These are phyloP conservation scores for Centroberyx gerrardi DNA, from an alignment of 2,797 vertebrate species.

Conservation along the genomic window DNA sequence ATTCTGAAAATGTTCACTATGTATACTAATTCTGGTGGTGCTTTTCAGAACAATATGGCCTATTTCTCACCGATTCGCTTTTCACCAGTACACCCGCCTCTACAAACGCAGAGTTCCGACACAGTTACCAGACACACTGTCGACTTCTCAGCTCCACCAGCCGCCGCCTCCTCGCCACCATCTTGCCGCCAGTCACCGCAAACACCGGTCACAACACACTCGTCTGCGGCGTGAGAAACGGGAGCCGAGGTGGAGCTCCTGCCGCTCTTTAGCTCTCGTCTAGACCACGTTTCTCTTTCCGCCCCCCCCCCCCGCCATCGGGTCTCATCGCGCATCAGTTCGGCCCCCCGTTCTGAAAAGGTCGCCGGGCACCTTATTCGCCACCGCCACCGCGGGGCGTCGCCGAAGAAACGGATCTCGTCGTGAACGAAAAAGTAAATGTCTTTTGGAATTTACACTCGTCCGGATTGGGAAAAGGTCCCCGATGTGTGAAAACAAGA, in stretches of 20 bases:
- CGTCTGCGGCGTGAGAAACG: neutral
- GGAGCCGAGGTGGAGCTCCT: neutral
- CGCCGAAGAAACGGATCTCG: neutral
- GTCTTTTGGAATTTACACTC: neutral
- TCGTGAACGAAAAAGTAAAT: neutral
- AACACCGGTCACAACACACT: neutral
- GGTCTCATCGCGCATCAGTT: constrained; percentile 72
- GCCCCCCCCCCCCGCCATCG: neutral
- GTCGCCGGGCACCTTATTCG: constrained; percentile 17
- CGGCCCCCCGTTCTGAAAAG: constrained; percentile 89
- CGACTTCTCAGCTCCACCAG: too few species aligned
- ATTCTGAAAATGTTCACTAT: too few species aligned
- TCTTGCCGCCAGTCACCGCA: neutral
- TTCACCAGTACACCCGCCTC: too few species aligned
- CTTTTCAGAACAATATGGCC: too few species aligned
- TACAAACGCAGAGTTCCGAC: too few species aligned
- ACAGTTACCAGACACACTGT: too few species aligned
- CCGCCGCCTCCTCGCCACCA: neutral
- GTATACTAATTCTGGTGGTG: too few species aligned
- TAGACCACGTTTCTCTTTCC: too few species aligned
- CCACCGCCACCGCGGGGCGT: constrained; percentile 9
- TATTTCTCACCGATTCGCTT: too few species aligned
- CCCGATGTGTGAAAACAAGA: constrained; percentile 3
- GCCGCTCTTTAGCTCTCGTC: too few species aligned
- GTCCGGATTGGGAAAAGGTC: neutral